Conservation (phyloP, 2,888 invertebrate genomes). For the Acrobasis suavella region DNA sequence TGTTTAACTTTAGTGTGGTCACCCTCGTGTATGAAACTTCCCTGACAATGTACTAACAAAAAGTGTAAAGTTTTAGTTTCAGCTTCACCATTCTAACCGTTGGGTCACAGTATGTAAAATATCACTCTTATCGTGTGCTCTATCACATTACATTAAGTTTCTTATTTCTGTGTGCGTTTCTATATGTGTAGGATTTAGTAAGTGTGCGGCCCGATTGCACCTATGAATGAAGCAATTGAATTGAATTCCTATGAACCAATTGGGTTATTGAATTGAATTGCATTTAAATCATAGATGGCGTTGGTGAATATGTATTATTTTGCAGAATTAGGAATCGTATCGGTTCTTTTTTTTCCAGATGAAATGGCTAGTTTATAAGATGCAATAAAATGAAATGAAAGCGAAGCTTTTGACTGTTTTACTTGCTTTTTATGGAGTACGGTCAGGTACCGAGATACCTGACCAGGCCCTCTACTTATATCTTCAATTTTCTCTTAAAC, state of each 20-base stretch:
- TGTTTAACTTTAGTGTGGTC: neutral
- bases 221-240: conserved; percentile 20
- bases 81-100: conserved; percentile 41
- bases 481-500: no score
- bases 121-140: conserved; percentile 27
- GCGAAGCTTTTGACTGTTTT: no score
- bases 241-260: conserved; percentile 14
- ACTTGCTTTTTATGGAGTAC: no score
- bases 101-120: conserved; percentile 58
- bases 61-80: conserved; percentile 38
- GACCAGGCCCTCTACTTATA: no score
- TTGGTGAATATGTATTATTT: no score
- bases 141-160: conserved; percentile 30
- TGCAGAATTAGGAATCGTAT: no score
- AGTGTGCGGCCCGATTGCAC: conserved; percentile 27
- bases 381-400: no score
- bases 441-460: no score
- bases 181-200: conserved; percentile 33
- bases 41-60: conserved; percentile 16
- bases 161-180: conserved; percentile 33
- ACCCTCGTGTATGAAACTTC: neutral
- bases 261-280: neutral
- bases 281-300: neutral
- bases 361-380: no score
- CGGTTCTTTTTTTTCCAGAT: no score